phyloP scores from a whole-genome alignment of 2,113 vertebrate genomes.

The Castor canadensis region DNA sequence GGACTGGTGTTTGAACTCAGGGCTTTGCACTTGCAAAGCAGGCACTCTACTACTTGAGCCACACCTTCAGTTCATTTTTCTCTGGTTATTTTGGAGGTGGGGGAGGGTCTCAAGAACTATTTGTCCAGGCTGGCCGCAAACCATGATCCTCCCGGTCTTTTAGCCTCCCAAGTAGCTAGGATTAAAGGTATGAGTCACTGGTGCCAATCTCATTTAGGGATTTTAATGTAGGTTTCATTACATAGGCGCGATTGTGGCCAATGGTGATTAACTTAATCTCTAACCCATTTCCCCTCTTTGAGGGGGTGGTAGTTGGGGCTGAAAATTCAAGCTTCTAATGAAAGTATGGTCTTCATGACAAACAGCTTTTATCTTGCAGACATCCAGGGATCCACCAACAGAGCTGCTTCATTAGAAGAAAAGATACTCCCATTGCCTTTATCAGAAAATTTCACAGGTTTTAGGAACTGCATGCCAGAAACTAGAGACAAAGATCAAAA shows the following conservation, averaged over 20 bases:
- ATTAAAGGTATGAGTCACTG: too few species aligned
- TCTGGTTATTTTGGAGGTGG: too few species aligned
- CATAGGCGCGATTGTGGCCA: neutral
- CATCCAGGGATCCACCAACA: neutral
- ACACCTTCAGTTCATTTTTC: too few species aligned
- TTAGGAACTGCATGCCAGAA: neutral
- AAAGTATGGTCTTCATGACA: neutral
- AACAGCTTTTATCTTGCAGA: neutral
- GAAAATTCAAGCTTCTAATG: neutral
- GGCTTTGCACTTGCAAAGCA: too few species aligned
- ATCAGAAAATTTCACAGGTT: neutral
- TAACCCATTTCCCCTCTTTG: too few species aligned
- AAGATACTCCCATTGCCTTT: neutral
- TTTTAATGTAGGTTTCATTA: constrained; percentile 2
- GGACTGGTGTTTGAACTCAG: too few species aligned
- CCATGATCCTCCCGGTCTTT: too few species aligned
- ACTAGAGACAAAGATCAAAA: neutral
- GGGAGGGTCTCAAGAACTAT: too few species aligned
- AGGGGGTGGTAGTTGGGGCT: neutral
- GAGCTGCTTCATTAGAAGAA: neutral
- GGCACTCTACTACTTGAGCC: too few species aligned
- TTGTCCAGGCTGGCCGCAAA: too few species aligned
- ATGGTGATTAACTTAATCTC: neutral
- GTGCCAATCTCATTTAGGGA: too few species aligned
- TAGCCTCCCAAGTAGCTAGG: too few species aligned